These are phyloP conservation scores for Odobenus rosmarus DNA, from an alignment of 2,113 vertebrate genomes.

Conservation along the genomic window DNA sequence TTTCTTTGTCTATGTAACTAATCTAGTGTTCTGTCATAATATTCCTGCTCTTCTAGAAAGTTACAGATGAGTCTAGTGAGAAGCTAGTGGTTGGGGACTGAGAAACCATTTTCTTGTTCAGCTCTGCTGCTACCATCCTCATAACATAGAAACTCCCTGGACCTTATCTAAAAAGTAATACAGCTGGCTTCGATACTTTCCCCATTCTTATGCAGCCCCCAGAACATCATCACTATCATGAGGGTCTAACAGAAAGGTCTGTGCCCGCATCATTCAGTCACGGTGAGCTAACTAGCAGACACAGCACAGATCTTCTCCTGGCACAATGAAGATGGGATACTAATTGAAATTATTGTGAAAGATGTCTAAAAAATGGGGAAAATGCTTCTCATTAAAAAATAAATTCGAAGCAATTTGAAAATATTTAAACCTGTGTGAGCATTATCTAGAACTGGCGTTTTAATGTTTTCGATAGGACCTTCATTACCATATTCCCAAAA, in stretches of 20 bases:
- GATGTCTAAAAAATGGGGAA: neutral
- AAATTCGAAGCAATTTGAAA: slow-evolving; percentile 32
- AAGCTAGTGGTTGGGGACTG: neutral
- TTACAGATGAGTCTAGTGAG: neutral
- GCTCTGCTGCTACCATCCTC: neutral
- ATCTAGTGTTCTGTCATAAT: neutral
- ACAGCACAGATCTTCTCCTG: neutral
- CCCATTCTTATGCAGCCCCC: neutral
- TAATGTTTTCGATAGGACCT: neutral
- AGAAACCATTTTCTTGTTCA: neutral
- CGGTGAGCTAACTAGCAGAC: neutral
- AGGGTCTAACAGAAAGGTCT: neutral
- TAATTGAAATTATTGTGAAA: neutral
- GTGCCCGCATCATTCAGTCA: neutral
- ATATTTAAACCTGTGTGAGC: neutral
- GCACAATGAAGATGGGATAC: neutral
- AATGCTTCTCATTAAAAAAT: slow-evolving; percentile 30
- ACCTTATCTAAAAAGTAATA: neutral
- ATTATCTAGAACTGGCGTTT: neutral
- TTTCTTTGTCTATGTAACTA: neutral
- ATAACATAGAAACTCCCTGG: neutral
- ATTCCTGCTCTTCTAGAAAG: neutral
- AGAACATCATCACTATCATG: neutral
- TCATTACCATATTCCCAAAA: neutral
- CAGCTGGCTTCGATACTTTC: neutral